A percentile compares a stretch with the other conserved stretches of the same genome.
phyloP scores from a whole-genome alignment of 2,888 invertebrate species.

The Merodon equestris region DNA sequence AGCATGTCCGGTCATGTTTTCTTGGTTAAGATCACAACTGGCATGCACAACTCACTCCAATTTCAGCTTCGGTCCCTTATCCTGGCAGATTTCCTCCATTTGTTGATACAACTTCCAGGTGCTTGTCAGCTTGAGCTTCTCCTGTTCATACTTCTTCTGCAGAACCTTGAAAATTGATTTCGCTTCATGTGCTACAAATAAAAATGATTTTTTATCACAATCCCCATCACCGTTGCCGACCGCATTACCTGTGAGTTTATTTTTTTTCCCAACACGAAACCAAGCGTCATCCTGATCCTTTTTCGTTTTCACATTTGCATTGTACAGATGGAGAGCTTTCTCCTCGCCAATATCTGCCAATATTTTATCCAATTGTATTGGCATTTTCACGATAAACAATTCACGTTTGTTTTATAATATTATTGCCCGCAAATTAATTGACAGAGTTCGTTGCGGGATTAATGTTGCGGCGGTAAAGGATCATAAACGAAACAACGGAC shows the following conservation, averaged over 20 bases:
- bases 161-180: constrained; percentile 78
- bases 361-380: constrained; percentile 77
- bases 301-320: constrained; percentile 70
- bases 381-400: constrained; percentile 71
- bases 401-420: background rate
- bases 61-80: constrained; percentile 48
- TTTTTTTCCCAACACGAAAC: constrained; percentile 76
- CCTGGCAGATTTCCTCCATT: constrained; percentile 74
- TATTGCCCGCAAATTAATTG: background rate
- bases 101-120: constrained; percentile 76
- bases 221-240: too few relatives aligned
- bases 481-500: background rate
- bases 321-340: constrained; percentile 74
- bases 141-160: constrained; percentile 77
- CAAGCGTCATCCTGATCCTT: constrained; percentile 77
- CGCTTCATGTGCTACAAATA: constrained; percentile 75
- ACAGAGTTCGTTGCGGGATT: background rate
- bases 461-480: too few relatives aligned
- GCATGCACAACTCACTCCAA: constrained; percentile 72
- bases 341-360: constrained; percentile 76
- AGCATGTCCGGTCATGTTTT: too few relatives aligned
- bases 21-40: too few relatives aligned
- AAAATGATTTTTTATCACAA: background rate
- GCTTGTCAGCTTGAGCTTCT: constrained; percentile 74
- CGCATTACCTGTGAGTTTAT: constrained; percentile 74